Evolutionary conservation across 2,113 vertebrate species (phyloP).

Genomic region (Psilopogon haemacephalus): DNA sequence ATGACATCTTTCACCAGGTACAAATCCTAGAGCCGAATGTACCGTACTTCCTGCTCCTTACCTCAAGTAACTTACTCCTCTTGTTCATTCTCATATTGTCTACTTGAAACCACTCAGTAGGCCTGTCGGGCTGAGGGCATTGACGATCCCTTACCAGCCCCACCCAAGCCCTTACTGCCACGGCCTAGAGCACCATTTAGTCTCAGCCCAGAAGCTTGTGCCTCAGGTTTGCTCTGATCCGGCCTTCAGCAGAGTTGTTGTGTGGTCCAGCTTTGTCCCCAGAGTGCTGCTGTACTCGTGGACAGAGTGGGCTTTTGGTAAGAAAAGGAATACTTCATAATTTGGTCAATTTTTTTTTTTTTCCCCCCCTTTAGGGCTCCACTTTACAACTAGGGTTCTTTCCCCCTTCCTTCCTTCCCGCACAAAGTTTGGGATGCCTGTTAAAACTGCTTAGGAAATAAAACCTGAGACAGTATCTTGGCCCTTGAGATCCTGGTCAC

Average conservation of each 20-base stretch:
- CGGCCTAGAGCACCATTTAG: fast-evolving
- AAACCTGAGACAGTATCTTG: neutral
- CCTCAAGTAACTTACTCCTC: neutral
- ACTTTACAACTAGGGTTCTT: neutral
- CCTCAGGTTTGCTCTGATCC: neutral
- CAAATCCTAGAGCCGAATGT: neutral
- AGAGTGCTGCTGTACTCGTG: fast-evolving
- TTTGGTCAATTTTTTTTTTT: neutral
- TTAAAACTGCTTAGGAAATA: neutral
- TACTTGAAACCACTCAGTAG: neutral
- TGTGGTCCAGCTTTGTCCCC: fast-evolving
- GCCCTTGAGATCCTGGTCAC: neutral
- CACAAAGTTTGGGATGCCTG: neutral
- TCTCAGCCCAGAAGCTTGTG: neutral
- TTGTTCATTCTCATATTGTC: fast-evolving
- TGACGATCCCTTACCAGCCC: fast-evolving
- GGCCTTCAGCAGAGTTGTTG: no score
- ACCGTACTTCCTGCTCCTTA: neutral
- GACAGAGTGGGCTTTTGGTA: neutral
- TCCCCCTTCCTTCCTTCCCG: neutral
- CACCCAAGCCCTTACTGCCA: fast-evolving
- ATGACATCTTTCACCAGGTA: fast-evolving
- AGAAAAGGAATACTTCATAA: neutral
- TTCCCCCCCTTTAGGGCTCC: neutral
- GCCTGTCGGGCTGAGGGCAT: neutral